phyloP scores from a whole-genome alignment of 2,113 vertebrate species.

The Gallinago undulata region DNA sequence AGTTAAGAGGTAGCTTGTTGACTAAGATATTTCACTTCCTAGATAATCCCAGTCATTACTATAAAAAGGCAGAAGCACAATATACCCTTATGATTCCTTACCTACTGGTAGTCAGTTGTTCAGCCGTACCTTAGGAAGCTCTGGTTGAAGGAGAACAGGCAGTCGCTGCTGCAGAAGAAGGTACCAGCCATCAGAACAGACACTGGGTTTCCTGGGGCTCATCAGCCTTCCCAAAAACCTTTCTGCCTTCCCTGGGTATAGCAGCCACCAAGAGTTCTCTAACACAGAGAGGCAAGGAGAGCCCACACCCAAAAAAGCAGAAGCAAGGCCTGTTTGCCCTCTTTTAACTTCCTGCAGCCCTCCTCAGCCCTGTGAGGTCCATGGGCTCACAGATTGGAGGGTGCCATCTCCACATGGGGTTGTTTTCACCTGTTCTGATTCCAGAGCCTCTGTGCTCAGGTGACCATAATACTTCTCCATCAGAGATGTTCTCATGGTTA shows the following conservation, averaged over 20 bases:
- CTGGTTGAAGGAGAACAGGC: accelerated
- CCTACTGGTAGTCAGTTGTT: background rate
- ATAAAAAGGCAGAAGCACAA: background rate
- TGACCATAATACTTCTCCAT: background rate
- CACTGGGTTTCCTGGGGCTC: accelerated
- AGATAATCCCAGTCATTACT: too few relatives aligned
- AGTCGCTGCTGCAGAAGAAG: accelerated
- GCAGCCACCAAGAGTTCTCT: accelerated
- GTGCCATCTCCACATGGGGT: too few relatives aligned
- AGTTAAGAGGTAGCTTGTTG: background rate
- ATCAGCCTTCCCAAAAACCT: accelerated
- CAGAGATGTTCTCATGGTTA: background rate
- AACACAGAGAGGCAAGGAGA: accelerated
- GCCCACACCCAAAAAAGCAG: accelerated
- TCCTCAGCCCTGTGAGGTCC: accelerated
- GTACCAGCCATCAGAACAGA: accelerated
- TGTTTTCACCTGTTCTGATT: background rate
- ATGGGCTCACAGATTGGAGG: background rate
- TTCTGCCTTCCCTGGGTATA: accelerated
- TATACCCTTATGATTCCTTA: accelerated
- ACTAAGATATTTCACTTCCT: background rate
- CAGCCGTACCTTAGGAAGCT: accelerated
- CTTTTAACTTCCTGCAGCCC: background rate
- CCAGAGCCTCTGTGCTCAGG: background rate
- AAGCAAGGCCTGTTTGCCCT: accelerated